Conservation (phyloP, 2,113 vertebrate species). For the Uria aalge region DNA sequence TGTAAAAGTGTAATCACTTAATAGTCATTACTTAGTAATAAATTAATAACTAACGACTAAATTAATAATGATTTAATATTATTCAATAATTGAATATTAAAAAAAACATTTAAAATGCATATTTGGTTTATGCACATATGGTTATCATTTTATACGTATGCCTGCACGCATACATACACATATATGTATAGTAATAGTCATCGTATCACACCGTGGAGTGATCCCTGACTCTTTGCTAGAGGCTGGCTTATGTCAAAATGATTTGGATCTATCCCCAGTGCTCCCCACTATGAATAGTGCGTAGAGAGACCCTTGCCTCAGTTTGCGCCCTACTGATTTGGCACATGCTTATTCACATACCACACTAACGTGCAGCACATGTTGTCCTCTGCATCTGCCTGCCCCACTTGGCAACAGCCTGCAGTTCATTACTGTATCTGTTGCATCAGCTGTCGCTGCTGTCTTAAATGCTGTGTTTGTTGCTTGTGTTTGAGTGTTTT, state of each 20-base stretch:
- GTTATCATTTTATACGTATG: not conserved
- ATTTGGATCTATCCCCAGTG: not conserved
- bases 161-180: too few species aligned
- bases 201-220: not conserved
- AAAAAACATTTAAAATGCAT: not conserved
- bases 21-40: not conserved
- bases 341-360: not conserved
- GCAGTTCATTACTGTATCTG: not conserved
- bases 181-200: not conserved
- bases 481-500: not conserved
- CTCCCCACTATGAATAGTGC: not conserved
- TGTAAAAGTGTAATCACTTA: not conserved
- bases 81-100: not conserved
- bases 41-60: not conserved
- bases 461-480: not conserved
- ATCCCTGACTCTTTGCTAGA: not conserved
- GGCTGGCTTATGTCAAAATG: not conserved
- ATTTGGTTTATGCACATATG: fast-evolving
- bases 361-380: too few species aligned
- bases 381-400: not conserved
- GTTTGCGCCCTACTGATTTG: fast-evolving
- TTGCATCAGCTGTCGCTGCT: not conserved
- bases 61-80: not conserved
- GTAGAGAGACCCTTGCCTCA: not conserved
- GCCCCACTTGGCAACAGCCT: not conserved